Conservation (phyloP, 1,140 invertebrate genomes). For the Panagrolaimus sp. region DNA sequence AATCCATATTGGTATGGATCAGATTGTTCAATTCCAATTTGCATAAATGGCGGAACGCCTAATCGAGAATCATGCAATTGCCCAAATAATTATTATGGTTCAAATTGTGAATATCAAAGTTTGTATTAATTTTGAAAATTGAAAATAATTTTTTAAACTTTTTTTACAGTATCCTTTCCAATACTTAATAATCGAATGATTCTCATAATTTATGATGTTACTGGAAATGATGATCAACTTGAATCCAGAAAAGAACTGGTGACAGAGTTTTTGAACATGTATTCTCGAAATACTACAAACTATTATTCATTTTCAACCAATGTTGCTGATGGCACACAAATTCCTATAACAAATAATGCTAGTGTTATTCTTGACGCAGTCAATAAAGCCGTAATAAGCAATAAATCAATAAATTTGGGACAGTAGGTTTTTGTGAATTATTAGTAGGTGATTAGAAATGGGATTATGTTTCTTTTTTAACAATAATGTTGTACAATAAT, state of each 20-base stretch:
- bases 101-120: not conserved
- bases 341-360: not conserved
- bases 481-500: no score
- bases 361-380: not conserved
- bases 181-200: not conserved
- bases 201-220: not conserved
- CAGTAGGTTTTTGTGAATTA: not conserved
- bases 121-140: not conserved
- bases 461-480: no score
- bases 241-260: not conserved
- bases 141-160: not conserved
- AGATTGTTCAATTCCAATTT: slow-evolving; percentile 1
- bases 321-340: not conserved
- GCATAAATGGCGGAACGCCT: not conserved
- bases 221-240: not conserved
- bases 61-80: not conserved
- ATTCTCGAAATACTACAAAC: not conserved
- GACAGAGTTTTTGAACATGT: not conserved
- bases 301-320: not conserved
- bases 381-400: not conserved
- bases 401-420: not conserved
- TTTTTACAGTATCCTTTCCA: not conserved
- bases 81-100: not conserved
- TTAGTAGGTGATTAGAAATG: no score
- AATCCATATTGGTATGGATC: not conserved